A percentile compares a stretch with the other conserved stretches of the same genome.
Evolutionary conservation across 2,888 invertebrate genomes (phyloP).

Genomic region (Harpalus rubripes): DNA sequence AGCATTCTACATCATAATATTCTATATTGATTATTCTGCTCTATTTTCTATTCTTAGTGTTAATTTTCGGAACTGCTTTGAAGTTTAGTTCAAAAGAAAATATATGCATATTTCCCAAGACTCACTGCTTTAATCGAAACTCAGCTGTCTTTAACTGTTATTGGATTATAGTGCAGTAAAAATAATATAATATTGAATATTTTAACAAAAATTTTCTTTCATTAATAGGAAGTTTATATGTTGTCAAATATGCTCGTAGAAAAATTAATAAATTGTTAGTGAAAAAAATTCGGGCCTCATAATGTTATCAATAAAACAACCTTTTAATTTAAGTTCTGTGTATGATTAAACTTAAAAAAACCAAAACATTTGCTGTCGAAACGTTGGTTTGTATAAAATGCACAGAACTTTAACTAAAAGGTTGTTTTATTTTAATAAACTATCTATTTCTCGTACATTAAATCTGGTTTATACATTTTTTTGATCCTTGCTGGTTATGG

Average conservation of each 20-base stretch:
- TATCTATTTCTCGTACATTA: neutral
- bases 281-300: too few relatives aligned
- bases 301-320: too few relatives aligned
- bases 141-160: neutral
- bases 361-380: too few relatives aligned
- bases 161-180: neutral
- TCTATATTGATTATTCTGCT: neutral
- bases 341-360: too few relatives aligned
- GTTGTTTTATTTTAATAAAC: too few relatives aligned
- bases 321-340: too few relatives aligned
- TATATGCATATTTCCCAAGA: neutral
- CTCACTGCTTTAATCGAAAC: neutral
- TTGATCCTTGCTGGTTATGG: neutral
- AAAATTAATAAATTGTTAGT: too few relatives aligned
- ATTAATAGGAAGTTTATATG: neutral
- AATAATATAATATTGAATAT: neutral
- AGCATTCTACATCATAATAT: too few relatives aligned
- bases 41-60: slow-evolving; percentile 13
- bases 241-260: too few relatives aligned
- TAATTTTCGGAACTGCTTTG: slow-evolving; percentile 20
- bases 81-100: slow-evolving; percentile 4
- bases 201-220: neutral
- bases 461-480: neutral
- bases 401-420: too few relatives aligned
- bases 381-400: too few relatives aligned